Base-by-base conservation (phyloP, 1,140 invertebrate species). In the Oncopeltus fasciatus region DNA sequence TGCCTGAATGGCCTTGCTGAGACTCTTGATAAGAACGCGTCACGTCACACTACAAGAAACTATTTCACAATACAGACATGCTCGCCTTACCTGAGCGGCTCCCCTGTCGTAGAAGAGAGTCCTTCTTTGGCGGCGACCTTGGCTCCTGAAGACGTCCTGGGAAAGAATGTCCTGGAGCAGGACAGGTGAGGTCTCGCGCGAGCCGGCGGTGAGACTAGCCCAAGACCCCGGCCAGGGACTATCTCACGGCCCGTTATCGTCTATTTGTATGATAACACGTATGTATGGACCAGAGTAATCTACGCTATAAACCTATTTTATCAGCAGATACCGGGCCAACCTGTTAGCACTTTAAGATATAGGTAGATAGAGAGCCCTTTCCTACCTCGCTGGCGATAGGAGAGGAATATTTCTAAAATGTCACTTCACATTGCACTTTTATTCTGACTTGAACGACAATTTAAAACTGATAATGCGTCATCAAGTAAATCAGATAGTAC, bases 181-280 rank as follows among this genome's bases (percentile, higher is more conserved):
- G n/a, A n/a, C n/a, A n/a, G n/a, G n/a, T n/a, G n/a, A n/a, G n/a
- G n/a, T n/a, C n/a, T n/a, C n/a, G n/a, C n/a, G n/a, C n/a, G n/a
- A n/a, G n/a, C n/a, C n/a, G n/a, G n/a, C n/a, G n/a, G n/a, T n/a
- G n/a, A n/a, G n/a, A n/a, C 31, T 14, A 14, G 44, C 8, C 44
- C 44, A 47, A 47, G 8, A 47, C 18, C 14, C 5, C 31, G 24
- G 12, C 12, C 29, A 43, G 31, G 29, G 57, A 24, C 57, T 59
- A 59, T 59, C 57, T 59, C 38, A 43, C 8, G 5, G 12, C 33
- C n/a, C 12, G 46, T 51, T 61, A 61, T 61, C 60, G 60, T 53
- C 11, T 61, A 61, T 61, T 61, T 61, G 60, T 53, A 56, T 61
- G 60, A 61, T 61, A 61, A 61, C 60, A 61, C 49, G 60, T 60